Conservation (phyloP, 2,113 vertebrate species). For the Pycnonotus jocosus region DNA sequence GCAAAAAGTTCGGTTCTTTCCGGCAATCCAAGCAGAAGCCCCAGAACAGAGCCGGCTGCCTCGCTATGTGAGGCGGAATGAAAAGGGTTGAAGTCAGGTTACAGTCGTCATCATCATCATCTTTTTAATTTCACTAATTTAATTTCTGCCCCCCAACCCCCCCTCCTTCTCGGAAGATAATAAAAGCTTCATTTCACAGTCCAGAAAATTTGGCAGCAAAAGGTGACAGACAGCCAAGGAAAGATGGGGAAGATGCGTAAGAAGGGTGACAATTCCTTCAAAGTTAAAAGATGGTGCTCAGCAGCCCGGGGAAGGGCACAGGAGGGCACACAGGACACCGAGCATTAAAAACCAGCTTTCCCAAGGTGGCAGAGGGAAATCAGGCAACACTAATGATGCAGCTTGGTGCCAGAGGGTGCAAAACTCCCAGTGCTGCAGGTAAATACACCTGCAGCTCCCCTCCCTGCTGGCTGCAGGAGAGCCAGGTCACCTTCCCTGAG, state of each 20-base stretch:
- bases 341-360: background rate
- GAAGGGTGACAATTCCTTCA: background rate
- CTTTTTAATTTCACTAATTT: conserved; percentile 64
- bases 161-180: conserved; percentile 23
- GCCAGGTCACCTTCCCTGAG: background rate
- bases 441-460: background rate
- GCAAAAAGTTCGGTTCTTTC: conserved; percentile 72
- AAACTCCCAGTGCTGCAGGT: background rate
- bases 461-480: background rate
- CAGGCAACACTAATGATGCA: background rate
- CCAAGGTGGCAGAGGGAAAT: background rate
- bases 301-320: background rate
- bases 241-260: background rate
- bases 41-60: conserved; percentile 51
- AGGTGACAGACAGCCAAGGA: conserved; percentile 29
- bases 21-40: conserved; percentile 69
- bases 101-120: conserved; percentile 42
- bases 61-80: conserved; percentile 61
- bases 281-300: background rate
- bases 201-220: conserved; percentile 36
- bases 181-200: conserved; percentile 70
- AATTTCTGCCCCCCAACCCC: background rate
- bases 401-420: background rate
- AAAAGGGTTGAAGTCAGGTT: conserved; percentile 72
- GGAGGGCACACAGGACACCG: background rate